Conservation (phyloP, 2,113 vertebrate species). For the Stictonetta naevosa region DNA sequence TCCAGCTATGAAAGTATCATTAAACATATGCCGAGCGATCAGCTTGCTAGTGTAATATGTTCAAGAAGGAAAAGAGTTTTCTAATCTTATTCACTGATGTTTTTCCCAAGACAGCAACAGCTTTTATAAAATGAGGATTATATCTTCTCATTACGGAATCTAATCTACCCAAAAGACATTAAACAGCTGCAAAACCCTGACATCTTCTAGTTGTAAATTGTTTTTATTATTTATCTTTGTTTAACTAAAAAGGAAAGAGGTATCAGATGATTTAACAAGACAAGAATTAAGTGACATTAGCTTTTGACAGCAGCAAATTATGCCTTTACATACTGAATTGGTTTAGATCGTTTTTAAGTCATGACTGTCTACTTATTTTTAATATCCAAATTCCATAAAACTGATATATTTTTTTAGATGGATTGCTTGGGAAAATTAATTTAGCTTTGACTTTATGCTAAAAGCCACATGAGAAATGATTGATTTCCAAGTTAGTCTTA, state of each 20-base stretch:
- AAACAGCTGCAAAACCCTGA: conserved; percentile 77
- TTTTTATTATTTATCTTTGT: conserved; percentile 83
- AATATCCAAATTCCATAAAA: conserved; percentile 39
- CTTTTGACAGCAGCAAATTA: conserved; percentile 72
- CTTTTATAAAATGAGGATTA: conserved; percentile 84
- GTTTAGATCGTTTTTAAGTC: conserved; percentile 50
- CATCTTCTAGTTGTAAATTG: conserved; percentile 78
- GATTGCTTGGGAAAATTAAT: conserved; percentile 51
- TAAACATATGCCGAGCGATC: conserved; percentile 79
- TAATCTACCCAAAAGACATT: conserved; percentile 83
- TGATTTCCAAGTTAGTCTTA: conserved; percentile 25
- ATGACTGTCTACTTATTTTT: conserved; percentile 53
- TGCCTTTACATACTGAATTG: conserved; percentile 63
- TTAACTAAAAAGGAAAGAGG: conserved; percentile 79
- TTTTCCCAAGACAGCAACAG: conserved; percentile 81
- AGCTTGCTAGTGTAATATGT: conserved; percentile 71
- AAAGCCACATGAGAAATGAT: conserved; percentile 4
- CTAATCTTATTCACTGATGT: conserved; percentile 75
- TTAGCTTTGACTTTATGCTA: neutral
- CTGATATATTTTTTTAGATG: conserved; percentile 25
- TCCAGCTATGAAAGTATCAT: conserved; percentile 73
- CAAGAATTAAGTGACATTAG: conserved; percentile 73
- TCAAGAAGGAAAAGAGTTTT: conserved; percentile 76
- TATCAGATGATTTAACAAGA: conserved; percentile 79
- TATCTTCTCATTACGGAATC: conserved; percentile 83